phyloP scores from a whole-genome alignment of 2,888 invertebrate species.

The Troides aeacus region DNA sequence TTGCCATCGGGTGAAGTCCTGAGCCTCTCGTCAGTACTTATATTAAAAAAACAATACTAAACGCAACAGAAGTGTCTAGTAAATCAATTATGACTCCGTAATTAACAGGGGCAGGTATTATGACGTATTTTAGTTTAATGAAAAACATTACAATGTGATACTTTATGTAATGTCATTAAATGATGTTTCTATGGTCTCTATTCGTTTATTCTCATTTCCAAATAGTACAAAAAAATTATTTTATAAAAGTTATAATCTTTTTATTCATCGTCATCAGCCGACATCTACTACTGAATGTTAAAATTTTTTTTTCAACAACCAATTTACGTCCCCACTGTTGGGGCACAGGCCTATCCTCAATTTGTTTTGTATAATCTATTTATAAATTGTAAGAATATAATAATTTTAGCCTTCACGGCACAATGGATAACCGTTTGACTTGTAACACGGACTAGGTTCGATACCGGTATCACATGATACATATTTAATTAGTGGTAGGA shows the following conservation, averaged over 20 bases:
- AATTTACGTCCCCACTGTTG: no score
- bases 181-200: conserved; percentile 9
- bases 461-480: no score
- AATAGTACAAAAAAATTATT: conserved; percentile 21
- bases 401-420: no score
- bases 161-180: conserved; percentile 24
- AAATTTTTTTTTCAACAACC: neutral
- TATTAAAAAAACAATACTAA: neutral
- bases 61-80: no score
- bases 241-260: conserved; percentile 10
- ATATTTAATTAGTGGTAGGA: no score
- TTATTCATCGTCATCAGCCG: conserved; percentile 8
- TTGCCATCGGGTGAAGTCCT: no score
- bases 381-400: no score
- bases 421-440: no score
- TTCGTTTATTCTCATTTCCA: conserved; percentile 12
- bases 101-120: neutral
- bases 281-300: neutral
- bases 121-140: conserved; percentile 20
- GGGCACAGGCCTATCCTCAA: no score
- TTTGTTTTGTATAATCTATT: neutral
- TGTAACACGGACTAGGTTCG: no score
- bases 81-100: neutral
- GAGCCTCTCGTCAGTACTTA: no score
- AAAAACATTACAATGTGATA: conserved; percentile 21